Conservation (phyloP, 1,140 invertebrate species). For the Lasioglossum albipes region DNA sequence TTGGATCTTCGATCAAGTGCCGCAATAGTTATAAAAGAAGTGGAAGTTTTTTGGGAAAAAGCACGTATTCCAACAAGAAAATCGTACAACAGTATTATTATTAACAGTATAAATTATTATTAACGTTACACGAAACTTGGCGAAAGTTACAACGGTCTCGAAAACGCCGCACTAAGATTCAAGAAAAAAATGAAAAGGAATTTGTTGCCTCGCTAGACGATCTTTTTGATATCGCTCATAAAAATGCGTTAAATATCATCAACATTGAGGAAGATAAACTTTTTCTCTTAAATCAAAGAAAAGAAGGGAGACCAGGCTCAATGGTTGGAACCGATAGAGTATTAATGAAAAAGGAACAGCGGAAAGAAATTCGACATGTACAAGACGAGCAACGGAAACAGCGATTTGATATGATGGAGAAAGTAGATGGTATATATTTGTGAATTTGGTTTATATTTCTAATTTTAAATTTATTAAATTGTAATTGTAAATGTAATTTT, state of each 20-base stretch:
- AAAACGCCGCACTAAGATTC: not conserved
- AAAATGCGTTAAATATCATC: not conserved
- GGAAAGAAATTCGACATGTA: no score
- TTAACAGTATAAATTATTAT: no score
- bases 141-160: not conserved
- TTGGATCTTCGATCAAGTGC: no score
- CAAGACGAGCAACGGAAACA: not conserved
- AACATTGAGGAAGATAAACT: slow-evolving; percentile 6
- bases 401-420: not conserved
- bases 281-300: slow-evolving; percentile 11
- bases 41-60: slow-evolving; percentile 1
- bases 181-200: not conserved
- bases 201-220: not conserved
- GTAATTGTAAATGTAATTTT: no score
- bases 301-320: not conserved
- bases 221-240: slow-evolving; percentile 16
- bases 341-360: not conserved
- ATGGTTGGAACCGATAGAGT: not conserved
- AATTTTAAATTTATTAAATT: slow-evolving; percentile 1
- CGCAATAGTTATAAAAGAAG: not conserved
- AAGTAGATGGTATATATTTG: not conserved
- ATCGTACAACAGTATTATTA: not conserved
- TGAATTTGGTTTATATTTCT: not conserved
- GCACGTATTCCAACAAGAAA: not conserved
- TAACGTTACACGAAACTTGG: not conserved